Percentiles rank a stretch among this genome's conserved stretches.
Conservation (phyloP, 1,140 invertebrate genomes). For the Varroa destructor region DNA sequence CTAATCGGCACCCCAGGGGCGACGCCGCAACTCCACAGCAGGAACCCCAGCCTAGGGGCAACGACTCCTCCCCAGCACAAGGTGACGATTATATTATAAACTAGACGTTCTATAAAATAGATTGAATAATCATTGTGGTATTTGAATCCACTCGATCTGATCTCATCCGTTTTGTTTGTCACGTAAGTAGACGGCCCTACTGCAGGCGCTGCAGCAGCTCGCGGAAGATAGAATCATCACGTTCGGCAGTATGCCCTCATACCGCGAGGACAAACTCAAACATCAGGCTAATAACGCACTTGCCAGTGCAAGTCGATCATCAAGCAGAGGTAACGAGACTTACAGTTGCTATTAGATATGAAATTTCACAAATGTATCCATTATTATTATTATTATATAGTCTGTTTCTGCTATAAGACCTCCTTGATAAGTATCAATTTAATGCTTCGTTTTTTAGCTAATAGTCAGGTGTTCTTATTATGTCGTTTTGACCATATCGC, state of each 20-base stretch:
- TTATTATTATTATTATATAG: neutral
- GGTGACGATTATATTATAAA: too few species aligned
- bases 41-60: constrained; percentile 25
- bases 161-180: too few species aligned
- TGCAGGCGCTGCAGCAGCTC: constrained; percentile 24
- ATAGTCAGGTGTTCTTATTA: too few species aligned
- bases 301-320: constrained; percentile 50
- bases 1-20: constrained; percentile 21
- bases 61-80: constrained; percentile 25
- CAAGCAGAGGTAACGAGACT: constrained; percentile 54
- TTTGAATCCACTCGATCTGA: too few species aligned
- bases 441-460: too few species aligned
- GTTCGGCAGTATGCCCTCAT: constrained; percentile 61
- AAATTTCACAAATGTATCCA: neutral
- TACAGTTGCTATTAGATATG: neutral
- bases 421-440: too few species aligned
- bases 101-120: too few species aligned
- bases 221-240: constrained; percentile 44
- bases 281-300: constrained; percentile 26
- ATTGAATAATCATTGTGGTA: too few species aligned
- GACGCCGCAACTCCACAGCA: constrained; percentile 26
- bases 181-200: neutral
- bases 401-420: neutral
- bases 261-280: constrained; percentile 44
- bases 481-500: too few species aligned